phyloP scores from a whole-genome alignment of 2,797 vertebrate genomes.

The Arremon brunneinucha region DNA sequence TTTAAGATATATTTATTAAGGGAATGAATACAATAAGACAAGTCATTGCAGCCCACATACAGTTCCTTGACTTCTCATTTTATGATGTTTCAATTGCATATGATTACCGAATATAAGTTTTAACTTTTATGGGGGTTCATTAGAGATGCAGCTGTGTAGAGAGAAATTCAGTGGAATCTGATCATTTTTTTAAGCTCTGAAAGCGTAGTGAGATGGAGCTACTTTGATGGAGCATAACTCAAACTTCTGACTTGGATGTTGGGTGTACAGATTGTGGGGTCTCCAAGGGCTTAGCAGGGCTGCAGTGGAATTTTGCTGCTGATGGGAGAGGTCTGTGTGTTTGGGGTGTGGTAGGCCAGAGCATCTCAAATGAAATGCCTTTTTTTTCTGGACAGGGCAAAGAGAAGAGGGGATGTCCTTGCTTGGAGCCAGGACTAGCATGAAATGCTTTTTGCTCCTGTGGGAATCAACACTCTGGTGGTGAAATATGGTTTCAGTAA shows the following conservation, averaged over 20 bases:
- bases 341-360: not conserved
- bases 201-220: conserved; percentile 38
- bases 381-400: not conserved
- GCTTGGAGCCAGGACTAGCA: not conserved
- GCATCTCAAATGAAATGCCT: not conserved
- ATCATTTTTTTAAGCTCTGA: conserved; percentile 6
- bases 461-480: not conserved
- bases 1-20: conserved; percentile 73
- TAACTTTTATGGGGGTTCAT: conserved; percentile 63
- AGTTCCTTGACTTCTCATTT: conserved; percentile 66
- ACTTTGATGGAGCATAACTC: conserved; percentile 13
- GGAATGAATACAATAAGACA: conserved; percentile 68
- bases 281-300: not conserved
- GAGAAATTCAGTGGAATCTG: conserved; percentile 48
- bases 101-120: conserved; percentile 53
- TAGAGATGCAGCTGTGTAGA: conserved; percentile 53
- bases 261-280: not conserved
- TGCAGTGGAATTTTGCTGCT: not conserved
- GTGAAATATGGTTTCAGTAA: not conserved
- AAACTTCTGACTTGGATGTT: not conserved
- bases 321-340: not conserved
- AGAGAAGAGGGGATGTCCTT: not conserved
- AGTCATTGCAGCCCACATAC: conserved; percentile 63
- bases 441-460: not conserved
- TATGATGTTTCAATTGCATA: conserved; percentile 64